Base-by-base conservation (phyloP, 2,888 invertebrate species). In the Blastobasis adustella region DNA sequence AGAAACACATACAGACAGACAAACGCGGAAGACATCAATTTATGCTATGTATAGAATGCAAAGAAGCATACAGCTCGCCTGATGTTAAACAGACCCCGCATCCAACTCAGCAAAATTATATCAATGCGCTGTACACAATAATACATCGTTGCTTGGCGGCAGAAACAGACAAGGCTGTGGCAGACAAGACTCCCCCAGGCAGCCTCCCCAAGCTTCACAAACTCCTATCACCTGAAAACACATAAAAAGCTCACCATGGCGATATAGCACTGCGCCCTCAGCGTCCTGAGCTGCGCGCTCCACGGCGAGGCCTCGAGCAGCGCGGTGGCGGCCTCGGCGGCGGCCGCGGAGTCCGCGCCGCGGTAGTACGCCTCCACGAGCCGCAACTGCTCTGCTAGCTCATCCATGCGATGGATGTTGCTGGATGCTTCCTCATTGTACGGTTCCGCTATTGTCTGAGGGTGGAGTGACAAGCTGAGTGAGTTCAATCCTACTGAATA, bases 291-390 rank as follows among this genome's bases (percentile, higher is more conserved):
- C 37, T 90, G 86, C 1, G 94, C 90, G 46, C 97, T 92, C 98
- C 98, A 99, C 1, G 98, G 98, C 67, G 97, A 96, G 37, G 91
- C 84, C 76, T 97, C 96, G 40, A 98, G 90, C 62, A 96, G 92
- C 1, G 94, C 93, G 53, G 89, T 63, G 62, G 80, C 75, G 2
- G 82, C 72, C 45, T 86, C 88, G 1, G 89, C 89, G 42, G 91
- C 92, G 0, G 89, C 89, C 54, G 85, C 76, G 74, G 84, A 87
- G 68, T 93, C 91, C 0, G 72, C 73, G 4, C 84, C 89, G 55
- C 87, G 75, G 72, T 79, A 84, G 68, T 85, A 86, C 86, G 65
- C 90, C 88, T 79, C 90, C 71, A 71, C 88, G 59, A 85, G 90
- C 59, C 89, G 92, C 70, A 90, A 82, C 54, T 91, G 89, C 61